Conservation (phyloP, 2,888 invertebrate genomes). For the Yponomeuta plumbellus region DNA sequence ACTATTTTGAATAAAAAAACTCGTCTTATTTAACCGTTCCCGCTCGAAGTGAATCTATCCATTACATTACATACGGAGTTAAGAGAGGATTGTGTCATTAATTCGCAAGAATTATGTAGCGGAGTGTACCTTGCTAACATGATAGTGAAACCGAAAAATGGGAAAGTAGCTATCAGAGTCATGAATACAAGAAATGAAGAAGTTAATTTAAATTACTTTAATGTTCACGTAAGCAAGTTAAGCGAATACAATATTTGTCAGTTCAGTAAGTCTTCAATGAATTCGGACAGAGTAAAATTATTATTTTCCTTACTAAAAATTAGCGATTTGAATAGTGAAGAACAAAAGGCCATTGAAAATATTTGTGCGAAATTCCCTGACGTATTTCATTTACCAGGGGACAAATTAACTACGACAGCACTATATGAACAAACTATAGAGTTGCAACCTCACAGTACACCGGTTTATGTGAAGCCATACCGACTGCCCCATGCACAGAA, state of each 20-base stretch:
- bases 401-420: slow-evolving; percentile 17
- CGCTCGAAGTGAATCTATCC: slow-evolving; percentile 20
- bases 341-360: slow-evolving; percentile 14
- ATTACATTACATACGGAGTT: slow-evolving; percentile 19
- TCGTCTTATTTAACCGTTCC: slow-evolving; percentile 12
- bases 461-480: slow-evolving; percentile 14
- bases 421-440: slow-evolving; percentile 13
- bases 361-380: slow-evolving; percentile 19
- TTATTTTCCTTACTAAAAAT: slow-evolving; percentile 21
- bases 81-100: slow-evolving; percentile 21
- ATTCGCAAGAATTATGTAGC: slow-evolving; percentile 20
- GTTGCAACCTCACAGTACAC: slow-evolving; percentile 8
- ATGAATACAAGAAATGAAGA: slow-evolving; percentile 19
- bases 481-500: slow-evolving; percentile 15
- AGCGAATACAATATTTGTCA: too few relatives aligned
- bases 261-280: too few relatives aligned
- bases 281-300: slow-evolving; percentile 24
- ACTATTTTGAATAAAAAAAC: too few relatives aligned
- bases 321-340: slow-evolving; percentile 16
- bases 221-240: too few relatives aligned
- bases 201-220: slow-evolving; percentile 16
- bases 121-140: slow-evolving; percentile 20
- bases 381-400: too few relatives aligned
- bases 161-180: slow-evolving; percentile 19
- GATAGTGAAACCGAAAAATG: slow-evolving; percentile 17